Evolutionary conservation across 1,140 invertebrate species (phyloP), one percentile per base, ranked within the genome.

Genomic region (Hesperophylax magnus): DNA sequence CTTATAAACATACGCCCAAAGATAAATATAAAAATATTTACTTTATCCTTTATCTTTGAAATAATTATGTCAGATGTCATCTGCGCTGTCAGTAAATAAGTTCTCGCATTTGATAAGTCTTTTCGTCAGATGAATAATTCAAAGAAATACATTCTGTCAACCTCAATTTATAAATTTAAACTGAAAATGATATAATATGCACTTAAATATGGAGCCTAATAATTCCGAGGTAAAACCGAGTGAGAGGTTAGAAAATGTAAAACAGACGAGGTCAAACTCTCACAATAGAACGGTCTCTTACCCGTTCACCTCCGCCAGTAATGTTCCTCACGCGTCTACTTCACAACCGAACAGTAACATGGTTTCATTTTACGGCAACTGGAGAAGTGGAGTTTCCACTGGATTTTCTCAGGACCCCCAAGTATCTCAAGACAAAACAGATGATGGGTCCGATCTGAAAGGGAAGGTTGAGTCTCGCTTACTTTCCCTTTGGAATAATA

Each of bases 401-500:
- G 54, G 67, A 9, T 31, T 79, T 7, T 69, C 34, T 9, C 54
- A 47, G 11, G 69, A 74, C 24, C 69, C 69, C 6, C 52, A 79
- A 39, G 27, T 67, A 0, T 79, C 78, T n/a, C 87, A 88, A 31
- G 88, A 89, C 39, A 86, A 85, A 83, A 81, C 87, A n/a, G 89
- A 90, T 76, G 89, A 90, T 80, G 84, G 87, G 54, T 85, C 86
- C 31, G 93, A 94, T 84, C 89, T 92, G 78, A 93, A 92, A 87
- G 94, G 94, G 83, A 96, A 95, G 90, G 92, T 97, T 79, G 96
- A 96, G 88, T 95, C 94, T 18, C 93, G 94, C 81, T 86, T 97
- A 58, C 87, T 96, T 84, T 96, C 95, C 60, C 94, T 96, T 92
- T 97, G 96, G 96, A 96, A 97, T 87, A 97, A 97, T 88, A 92